These are phyloP conservation scores for Euzophera pinguis DNA, from an alignment of 2,888 invertebrate genomes.

Conservation along the genomic window DNA sequence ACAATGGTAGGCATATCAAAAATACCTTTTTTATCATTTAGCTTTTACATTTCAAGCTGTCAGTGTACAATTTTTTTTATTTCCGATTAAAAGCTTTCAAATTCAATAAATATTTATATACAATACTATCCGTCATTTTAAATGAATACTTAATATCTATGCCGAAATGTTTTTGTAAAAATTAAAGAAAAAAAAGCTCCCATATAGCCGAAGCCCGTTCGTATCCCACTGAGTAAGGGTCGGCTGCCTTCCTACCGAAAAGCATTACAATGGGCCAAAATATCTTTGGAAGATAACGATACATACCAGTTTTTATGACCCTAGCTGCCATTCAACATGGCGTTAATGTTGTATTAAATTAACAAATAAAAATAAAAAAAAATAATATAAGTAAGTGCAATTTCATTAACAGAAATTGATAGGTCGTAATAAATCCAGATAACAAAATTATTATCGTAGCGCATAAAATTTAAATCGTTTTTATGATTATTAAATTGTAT, in stretches of 20 bases:
- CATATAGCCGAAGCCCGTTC: background rate
- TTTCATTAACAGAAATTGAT: too few species aligned
- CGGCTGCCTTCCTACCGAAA: conserved; percentile 5
- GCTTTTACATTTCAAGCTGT: too few species aligned
- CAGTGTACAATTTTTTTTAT: too few species aligned
- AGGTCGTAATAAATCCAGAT: too few species aligned
- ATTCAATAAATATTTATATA: too few species aligned
- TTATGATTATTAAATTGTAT: conserved; percentile 4
- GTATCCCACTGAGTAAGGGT: background rate
- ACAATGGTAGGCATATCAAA: too few species aligned
- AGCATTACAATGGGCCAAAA: background rate
- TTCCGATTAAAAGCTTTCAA: too few species aligned
- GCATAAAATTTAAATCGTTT: background rate
- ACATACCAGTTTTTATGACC: background rate
- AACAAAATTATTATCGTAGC: background rate
- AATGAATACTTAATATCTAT: background rate
- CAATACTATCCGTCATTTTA: too few species aligned
- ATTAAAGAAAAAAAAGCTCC: background rate
- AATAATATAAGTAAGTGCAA: too few species aligned
- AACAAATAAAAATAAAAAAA: background rate
- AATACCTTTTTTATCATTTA: too few species aligned
- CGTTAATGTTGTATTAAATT: background rate
- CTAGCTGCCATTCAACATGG: background rate
- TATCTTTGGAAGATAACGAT: conserved; percentile 2
- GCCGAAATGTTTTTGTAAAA: background rate